Evolutionary conservation across 2,888 invertebrate species (phyloP).

Genomic region (Lordiphosa fenestrarum): DNA sequence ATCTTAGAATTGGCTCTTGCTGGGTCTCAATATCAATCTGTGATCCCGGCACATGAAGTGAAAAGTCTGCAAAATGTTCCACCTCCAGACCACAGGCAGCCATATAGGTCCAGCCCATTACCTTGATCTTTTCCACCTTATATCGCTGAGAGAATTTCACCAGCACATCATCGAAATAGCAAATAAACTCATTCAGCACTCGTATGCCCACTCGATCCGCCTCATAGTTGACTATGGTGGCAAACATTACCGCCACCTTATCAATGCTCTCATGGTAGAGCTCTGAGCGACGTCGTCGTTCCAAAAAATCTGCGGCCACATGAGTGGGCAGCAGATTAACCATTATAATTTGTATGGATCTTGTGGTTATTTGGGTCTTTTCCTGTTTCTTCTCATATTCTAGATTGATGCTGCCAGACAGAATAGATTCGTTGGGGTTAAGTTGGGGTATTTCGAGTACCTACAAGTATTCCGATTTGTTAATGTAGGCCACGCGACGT

Average conservation of each 20-base stretch:
- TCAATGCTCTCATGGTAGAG: slow-evolving; percentile 93
- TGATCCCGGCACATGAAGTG: slow-evolving; percentile 2
- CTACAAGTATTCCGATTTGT: slow-evolving; percentile 89
- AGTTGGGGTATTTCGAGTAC: slow-evolving; percentile 23
- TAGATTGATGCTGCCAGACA: slow-evolving; percentile 82
- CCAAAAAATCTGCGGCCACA: slow-evolving; percentile 83
- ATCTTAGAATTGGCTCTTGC: too few relatives aligned
- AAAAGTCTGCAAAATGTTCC: slow-evolving; percentile 11
- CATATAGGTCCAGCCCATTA: slow-evolving; percentile 98
- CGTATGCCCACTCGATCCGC: slow-evolving; percentile 84
- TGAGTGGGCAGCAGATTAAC: slow-evolving; percentile 96
- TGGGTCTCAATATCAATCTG: too few relatives aligned
- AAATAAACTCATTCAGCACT: slow-evolving; percentile 93
- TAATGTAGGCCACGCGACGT: slow-evolving; percentile 92
- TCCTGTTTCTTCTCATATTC: slow-evolving; percentile 89
- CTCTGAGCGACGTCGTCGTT: slow-evolving; percentile 81
- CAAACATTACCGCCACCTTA: slow-evolving; percentile 96
- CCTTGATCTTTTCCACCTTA: slow-evolving; percentile 96
- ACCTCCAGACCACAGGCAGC: slow-evolving; percentile 93
- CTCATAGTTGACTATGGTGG: slow-evolving; percentile 91
- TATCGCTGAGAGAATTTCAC: slow-evolving; percentile 82
- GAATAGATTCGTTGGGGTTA: too few relatives aligned
- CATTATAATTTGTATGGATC: slow-evolving; percentile 91
- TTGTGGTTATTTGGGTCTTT: slow-evolving; percentile 89
- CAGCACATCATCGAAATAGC: slow-evolving; percentile 92